phyloP scores from a whole-genome alignment of 1,140 invertebrate genomes.

The Drosophila athabasca region DNA sequence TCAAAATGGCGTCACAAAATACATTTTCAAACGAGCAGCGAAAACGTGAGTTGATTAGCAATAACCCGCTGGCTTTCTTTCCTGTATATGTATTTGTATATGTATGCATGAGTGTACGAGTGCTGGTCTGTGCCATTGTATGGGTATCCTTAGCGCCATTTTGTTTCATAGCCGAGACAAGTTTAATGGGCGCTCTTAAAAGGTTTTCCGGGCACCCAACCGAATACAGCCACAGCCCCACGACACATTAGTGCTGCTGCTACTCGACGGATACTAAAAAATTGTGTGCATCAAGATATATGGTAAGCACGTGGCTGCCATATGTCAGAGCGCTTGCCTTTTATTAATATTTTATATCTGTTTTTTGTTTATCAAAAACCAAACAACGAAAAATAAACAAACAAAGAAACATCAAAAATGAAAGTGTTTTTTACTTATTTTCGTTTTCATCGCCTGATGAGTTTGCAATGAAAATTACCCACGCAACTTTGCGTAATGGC shows the following conservation, averaged over 20 bases:
- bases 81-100: slow-evolving; percentile 8
- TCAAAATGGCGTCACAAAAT: slow-evolving; percentile 81
- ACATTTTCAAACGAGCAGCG: slow-evolving; percentile 80
- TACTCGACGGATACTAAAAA: slow-evolving; percentile 52
- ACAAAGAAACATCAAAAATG: not conserved
- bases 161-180: slow-evolving; percentile 63
- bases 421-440: slow-evolving; percentile 14
- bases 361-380: slow-evolving; percentile 9
- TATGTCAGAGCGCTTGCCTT: slow-evolving; percentile 54
- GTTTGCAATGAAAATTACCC: slow-evolving; percentile 38
- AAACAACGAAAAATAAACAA: slow-evolving; percentile 12
- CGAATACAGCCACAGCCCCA: slow-evolving; percentile 33
- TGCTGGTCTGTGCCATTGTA: not conserved
- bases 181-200: slow-evolving; percentile 67
- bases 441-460: slow-evolving; percentile 27
- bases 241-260: slow-evolving; percentile 53
- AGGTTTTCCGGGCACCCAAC: slow-evolving; percentile 43
- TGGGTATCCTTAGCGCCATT: slow-evolving; percentile 42
- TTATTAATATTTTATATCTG: slow-evolving; percentile 61
- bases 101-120: slow-evolving; percentile 2
- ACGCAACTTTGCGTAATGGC: slow-evolving; percentile 42
- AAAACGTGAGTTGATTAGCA: slow-evolving; percentile 81
- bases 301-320: slow-evolving; percentile 60
- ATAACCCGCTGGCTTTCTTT: slow-evolving; percentile 50
- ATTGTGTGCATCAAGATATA: slow-evolving; percentile 55